Base-by-base conservation (phyloP, 1,140 invertebrate genomes). In the Anagrus nilaparvatae region DNA sequence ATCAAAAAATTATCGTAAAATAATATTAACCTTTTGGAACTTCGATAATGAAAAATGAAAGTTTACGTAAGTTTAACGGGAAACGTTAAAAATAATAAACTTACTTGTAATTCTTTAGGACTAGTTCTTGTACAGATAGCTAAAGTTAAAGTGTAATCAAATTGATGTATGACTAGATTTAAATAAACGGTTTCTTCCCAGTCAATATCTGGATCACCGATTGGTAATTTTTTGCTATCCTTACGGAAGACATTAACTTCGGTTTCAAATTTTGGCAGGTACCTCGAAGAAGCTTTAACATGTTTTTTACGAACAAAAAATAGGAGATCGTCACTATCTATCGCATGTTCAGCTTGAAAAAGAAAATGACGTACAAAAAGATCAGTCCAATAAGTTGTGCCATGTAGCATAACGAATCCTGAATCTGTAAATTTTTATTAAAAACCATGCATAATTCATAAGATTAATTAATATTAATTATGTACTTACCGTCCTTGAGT, bases 141-240 rank as follows among this genome's bases (percentile, higher is more conserved):
- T 67, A 96, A 74, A 9, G 95, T 98, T 30, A 99, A 74, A 31
- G 84, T 94, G 66, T 97, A 99, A 63, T 97, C 90, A 71, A 99
- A 92, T 71, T 97, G 92, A 72, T 99, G 95, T 57, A 99, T 84
- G 49, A 99, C 92, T 51, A 99, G 74, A 73, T 99, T 99, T 33
- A 99, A 74, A 72, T 97, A 99, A 44, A 99, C 92, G 33, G 95
- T 98, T 74, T 99, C 95, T 70, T 98, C 92, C 95, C 95, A 98
- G 71, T 97, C 93, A 53, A 97, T 86, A 57, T 91, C 86, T 17
- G 84, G 84, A 72, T 97, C 93, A 38, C 89, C 88, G 51, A 91
- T 86, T 21, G 95, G 95, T 53, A 97, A 69, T 63, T 96, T 96
- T 61, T 90, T 86, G 54, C 92, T 96, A 67, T 97, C 91, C 67